phyloP scores from a whole-genome alignment of 2,888 invertebrate species.

The Agrochola lychnidis region DNA sequence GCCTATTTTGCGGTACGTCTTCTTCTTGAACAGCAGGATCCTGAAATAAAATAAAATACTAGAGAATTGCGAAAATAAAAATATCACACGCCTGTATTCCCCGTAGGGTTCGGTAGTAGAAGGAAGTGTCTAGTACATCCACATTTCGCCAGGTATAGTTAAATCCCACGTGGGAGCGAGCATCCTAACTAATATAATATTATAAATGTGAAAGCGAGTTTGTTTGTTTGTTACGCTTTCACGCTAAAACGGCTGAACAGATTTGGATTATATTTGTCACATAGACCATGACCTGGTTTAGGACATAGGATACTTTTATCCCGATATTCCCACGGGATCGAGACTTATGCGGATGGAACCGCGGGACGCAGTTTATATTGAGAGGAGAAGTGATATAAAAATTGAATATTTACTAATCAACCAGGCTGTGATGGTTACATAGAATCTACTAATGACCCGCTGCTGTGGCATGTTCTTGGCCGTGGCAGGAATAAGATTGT shows the following conservation, averaged over 20 bases:
- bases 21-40: slow-evolving; percentile 63
- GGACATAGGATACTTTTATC: too few relatives aligned
- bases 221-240: too few relatives aligned
- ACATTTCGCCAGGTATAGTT: neutral
- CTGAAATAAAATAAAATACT: slow-evolving; percentile 44
- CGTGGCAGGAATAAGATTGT: neutral
- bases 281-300: too few relatives aligned
- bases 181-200: neutral
- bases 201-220: too few relatives aligned
- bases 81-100: neutral
- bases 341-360: too few relatives aligned
- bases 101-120: too few relatives aligned
- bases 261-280: too few relatives aligned
- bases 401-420: neutral
- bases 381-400: neutral
- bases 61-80: neutral
- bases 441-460: neutral
- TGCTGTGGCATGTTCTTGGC: neutral
- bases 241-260: too few relatives aligned
- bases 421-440: neutral
- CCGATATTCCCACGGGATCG: too few relatives aligned
- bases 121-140: neutral
- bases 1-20: slow-evolving; percentile 60
- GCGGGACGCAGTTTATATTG: neutral
- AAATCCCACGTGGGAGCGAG: neutral